Conservation (phyloP, 2,888 invertebrate species). For the Clostera curtula region DNA sequence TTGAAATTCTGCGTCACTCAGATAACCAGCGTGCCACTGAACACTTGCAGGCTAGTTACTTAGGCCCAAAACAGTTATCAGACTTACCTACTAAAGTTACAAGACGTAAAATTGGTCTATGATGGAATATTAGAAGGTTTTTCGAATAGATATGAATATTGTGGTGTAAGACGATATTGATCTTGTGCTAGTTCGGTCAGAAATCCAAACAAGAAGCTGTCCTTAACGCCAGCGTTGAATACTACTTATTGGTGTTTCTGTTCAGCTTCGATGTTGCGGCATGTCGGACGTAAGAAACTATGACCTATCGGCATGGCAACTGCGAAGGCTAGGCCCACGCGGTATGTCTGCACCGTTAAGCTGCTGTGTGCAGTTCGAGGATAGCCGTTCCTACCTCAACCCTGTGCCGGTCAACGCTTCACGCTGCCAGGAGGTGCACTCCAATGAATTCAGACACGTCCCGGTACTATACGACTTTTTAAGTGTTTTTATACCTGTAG, state of each 20-base stretch:
- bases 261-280: conserved; percentile 86
- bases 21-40: too few relatives aligned
- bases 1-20: too few relatives aligned
- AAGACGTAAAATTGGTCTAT: too few relatives aligned
- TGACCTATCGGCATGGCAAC: conserved; percentile 86
- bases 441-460: conserved; percentile 75
- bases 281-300: conserved; percentile 86
- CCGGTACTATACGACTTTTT: conserved; percentile 58
- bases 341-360: conserved; percentile 80
- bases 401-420: conserved; percentile 82
- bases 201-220: too few relatives aligned
- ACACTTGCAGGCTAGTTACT: too few relatives aligned
- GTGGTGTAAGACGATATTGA: too few relatives aligned
- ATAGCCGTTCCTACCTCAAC: conserved; percentile 79
- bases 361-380: conserved; percentile 80
- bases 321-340: conserved; percentile 82
- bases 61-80: too few relatives aligned
- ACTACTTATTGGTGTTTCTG: neutral
- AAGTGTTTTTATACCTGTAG: neutral
- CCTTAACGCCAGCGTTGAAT: too few relatives aligned
- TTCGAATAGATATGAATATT: too few relatives aligned
- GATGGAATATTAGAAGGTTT: too few relatives aligned
- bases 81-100: too few relatives aligned
- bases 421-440: conserved; percentile 80
- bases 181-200: too few relatives aligned